Evolutionary conservation across 2,797 vertebrate species (phyloP), one percentile per base, ranked within the genome.

Genomic region (Buceros bicornis): DNA sequence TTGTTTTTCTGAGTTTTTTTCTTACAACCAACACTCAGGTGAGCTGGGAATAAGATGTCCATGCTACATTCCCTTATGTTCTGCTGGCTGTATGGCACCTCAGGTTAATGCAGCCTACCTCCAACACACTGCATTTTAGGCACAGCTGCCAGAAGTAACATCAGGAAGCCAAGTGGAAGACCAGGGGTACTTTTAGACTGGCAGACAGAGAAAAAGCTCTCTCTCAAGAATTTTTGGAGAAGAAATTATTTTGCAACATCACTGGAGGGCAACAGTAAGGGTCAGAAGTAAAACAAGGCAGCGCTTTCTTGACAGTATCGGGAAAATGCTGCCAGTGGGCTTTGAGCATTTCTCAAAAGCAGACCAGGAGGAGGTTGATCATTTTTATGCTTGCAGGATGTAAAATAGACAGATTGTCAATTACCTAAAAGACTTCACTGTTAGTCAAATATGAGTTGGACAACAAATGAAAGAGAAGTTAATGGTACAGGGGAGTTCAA

Each of bases 311-410:
- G 62, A n/a, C 40, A 78, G 74, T 47, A 71, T 3, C 6, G 47
- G 29, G 61, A 82, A 84, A 91, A 93, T 16, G 6, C 45, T 91
- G 54, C 53, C 47, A 43, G 33, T 62, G 57, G 67, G 74, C 47
- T 89, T 95, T 33, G 50, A 95, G 70, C 5, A 1, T 73, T 90
- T 88, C 90, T 91, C 92, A 91, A 96, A 90, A 93, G 37, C 28
- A 84, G 53, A 62, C 45, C 60, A 96, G 77, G 76, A 87, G 67
- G 71, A 85, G 87, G 64, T 3, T 88, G 84, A 82, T 87, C 1
- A 33, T 91, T 94, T 93, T 88, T 74, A 51, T 85, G 70, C 48
- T 89, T 62, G 79, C 35, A 85, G 74, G 61, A 92, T 31, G 60
- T 47, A 69, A 72, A 96, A 61, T 5, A 91, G 91, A 92, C 71